Percentiles rank a stretch among this genome's conserved stretches.
phyloP scores from a whole-genome alignment of 1,140 invertebrate species.

The Drosophila tristis region DNA sequence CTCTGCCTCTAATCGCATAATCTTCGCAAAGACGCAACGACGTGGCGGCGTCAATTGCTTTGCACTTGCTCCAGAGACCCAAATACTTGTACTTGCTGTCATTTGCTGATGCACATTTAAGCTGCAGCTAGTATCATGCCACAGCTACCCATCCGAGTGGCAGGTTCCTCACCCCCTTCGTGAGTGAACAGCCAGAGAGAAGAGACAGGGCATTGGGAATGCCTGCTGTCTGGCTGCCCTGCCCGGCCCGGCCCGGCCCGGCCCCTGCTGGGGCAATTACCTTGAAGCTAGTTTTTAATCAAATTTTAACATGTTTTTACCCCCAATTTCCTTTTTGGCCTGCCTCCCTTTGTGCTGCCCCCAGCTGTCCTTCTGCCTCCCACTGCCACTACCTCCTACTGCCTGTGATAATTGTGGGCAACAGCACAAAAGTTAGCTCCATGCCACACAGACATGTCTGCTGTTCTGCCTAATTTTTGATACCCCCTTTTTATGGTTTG shows the following conservation, averaged over 20 bases:
- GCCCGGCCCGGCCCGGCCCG: no score
- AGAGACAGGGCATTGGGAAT: constrained; percentile 1
- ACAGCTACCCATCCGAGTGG: background rate
- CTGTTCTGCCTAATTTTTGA: constrained; percentile 20
- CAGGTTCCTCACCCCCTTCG: no score
- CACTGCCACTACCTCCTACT: background rate
- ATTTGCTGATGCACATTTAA: constrained; percentile 25
- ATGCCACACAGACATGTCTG: constrained; percentile 23
- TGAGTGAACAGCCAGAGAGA: background rate
- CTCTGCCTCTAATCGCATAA: constrained; percentile 67
- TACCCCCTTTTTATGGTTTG: constrained; percentile 17
- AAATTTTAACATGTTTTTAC: constrained; percentile 66
- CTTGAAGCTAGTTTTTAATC: constrained; percentile 76
- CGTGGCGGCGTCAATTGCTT: constrained; percentile 73
- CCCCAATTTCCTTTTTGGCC: constrained; percentile 31
- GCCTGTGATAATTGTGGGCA: constrained; percentile 47
- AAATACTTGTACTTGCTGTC: constrained; percentile 51
- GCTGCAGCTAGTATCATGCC: constrained; percentile 6
- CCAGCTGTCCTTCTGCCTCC: background rate
- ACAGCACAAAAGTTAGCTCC: constrained; percentile 38
- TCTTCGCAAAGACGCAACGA: constrained; percentile 42
- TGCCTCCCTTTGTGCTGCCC: background rate
- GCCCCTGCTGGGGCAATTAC: constrained; percentile 53
- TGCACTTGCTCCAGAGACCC: constrained; percentile 83
- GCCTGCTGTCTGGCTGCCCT: constrained; percentile 23